Evolutionary conservation across 2,113 vertebrate genomes (phyloP).

Genomic region (Oncorhynchus tshawytscha): DNA sequence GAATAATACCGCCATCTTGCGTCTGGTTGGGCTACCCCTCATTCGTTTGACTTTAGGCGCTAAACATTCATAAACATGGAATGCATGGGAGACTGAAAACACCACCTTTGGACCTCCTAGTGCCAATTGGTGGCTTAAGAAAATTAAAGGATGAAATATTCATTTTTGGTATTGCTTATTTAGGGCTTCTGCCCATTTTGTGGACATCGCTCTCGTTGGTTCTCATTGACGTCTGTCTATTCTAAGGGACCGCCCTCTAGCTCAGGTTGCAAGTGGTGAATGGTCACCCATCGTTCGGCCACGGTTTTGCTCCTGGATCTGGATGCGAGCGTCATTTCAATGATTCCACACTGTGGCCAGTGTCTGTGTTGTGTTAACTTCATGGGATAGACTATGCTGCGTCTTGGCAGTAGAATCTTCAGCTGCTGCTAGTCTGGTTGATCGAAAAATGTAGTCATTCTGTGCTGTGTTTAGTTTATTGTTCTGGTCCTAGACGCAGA

Average conservation of each 20-base stretch:
- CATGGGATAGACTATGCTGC: conserved; percentile 61
- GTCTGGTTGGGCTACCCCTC: too few relatives aligned
- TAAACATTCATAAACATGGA: background rate
- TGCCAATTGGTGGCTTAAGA: background rate
- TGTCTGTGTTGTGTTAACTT: conserved; percentile 42
- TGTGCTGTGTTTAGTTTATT: conserved; percentile 68
- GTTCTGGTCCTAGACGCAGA: conserved; percentile 72
- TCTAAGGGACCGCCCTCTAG: conserved; percentile 57
- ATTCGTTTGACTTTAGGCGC: too few relatives aligned
- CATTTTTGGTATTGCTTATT: background rate
- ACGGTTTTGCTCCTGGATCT: conserved; percentile 50
- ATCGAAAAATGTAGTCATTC: conserved; percentile 54
- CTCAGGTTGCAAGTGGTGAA: conserved; percentile 65
- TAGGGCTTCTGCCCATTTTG: background rate
- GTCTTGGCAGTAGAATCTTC: conserved; percentile 42
- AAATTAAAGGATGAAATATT: background rate
- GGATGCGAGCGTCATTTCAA: conserved; percentile 61
- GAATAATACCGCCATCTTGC: too few relatives aligned
- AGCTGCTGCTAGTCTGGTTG: conserved; percentile 48
- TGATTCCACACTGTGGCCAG: conserved; percentile 39
- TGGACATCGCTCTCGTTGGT: conserved; percentile 55
- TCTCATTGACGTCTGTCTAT: conserved; percentile 61
- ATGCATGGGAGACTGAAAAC: background rate
- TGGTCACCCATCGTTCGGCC: conserved; percentile 50
- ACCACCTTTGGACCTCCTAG: background rate